Evolutionary conservation across 2,888 invertebrate species (phyloP).

Genomic region (Caenorhabditis drosophilae): DNA sequence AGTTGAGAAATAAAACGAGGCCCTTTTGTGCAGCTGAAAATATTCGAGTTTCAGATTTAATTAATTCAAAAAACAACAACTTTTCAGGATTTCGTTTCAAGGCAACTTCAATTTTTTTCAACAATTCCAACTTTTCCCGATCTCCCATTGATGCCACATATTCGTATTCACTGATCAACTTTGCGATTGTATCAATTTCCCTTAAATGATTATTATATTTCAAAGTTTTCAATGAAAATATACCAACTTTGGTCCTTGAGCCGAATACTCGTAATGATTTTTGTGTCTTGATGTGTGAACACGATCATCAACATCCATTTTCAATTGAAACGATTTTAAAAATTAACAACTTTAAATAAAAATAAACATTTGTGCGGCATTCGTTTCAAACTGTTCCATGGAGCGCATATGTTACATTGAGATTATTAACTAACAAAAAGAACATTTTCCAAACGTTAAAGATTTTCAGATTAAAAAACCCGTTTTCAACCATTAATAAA

Average conservation of each 20-base stretch:
- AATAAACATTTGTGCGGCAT: too few species aligned
- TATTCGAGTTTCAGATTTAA: neutral
- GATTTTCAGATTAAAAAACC: too few species aligned
- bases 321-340: neutral
- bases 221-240: neutral
- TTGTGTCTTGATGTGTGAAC: neutral
- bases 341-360: too few species aligned
- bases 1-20: conserved; percentile 16
- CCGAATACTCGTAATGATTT: neutral
- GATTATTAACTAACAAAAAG: too few species aligned
- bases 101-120: conserved; percentile 13
- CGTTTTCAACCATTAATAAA: too few species aligned
- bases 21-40: conserved; percentile 13
- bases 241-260: neutral
- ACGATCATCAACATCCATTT: conserved; percentile 14
- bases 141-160: conserved; percentile 3
- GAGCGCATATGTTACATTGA: too few species aligned
- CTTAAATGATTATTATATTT: too few species aligned
- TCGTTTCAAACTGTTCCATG: too few species aligned
- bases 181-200: conserved; percentile 16
- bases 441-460: too few species aligned
- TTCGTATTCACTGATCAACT: conserved; percentile 19
- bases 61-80: neutral
- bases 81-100: conserved; percentile 2
- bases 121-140: conserved; percentile 17